A percentile compares a stretch with the other conserved stretches of the same genome.
phyloP scores from a whole-genome alignment of 2,797 vertebrate species.

The Poecilia picta region DNA sequence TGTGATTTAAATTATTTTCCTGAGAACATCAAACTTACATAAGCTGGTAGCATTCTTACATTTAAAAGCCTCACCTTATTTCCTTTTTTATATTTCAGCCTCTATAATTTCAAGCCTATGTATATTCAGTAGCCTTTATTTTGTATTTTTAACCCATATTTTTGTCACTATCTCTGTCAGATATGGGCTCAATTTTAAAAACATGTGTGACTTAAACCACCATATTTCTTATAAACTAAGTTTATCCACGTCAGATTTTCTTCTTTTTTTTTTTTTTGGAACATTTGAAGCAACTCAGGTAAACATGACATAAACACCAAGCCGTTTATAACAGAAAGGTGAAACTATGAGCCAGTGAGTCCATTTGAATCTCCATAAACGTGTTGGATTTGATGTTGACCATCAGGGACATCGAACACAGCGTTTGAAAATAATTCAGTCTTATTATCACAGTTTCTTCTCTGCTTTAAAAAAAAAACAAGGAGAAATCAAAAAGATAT shows the following conservation, averaged over 20 bases:
- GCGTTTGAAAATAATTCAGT: conserved; percentile 32
- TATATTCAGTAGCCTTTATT: not conserved
- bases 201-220: not conserved
- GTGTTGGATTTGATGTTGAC: too few relatives aligned
- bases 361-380: too few relatives aligned
- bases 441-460: conserved; percentile 32
- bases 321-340: not conserved
- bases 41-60: not conserved
- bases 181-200: too few relatives aligned
- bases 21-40: not conserved
- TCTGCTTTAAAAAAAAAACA: conserved; percentile 27
- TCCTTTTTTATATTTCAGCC: too few relatives aligned
- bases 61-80: not conserved
- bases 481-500: conserved; percentile 46
- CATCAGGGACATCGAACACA: too few relatives aligned
- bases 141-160: not conserved
- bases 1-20: not conserved
- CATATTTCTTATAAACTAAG: not conserved
- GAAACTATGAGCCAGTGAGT: too few relatives aligned
- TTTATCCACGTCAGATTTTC: not conserved
- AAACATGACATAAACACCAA: not conserved
- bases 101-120: not conserved
- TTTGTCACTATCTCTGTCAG: not conserved
- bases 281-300: not conserved
- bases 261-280: not conserved